phyloP scores from a whole-genome alignment of 2,797 vertebrate species.

The Nothura maculosa region DNA sequence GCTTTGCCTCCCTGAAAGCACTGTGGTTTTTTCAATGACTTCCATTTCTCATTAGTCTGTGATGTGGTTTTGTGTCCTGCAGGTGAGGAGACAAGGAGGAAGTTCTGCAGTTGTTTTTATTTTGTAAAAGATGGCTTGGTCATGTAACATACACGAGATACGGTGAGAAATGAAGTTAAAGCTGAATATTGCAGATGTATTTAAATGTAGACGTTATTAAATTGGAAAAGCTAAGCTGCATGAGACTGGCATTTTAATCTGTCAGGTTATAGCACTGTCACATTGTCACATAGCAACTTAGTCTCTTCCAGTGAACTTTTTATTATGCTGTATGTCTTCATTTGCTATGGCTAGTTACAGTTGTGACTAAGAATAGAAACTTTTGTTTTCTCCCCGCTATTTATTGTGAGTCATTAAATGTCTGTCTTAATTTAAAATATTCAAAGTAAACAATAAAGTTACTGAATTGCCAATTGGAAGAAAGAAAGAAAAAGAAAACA shows the following conservation, averaged over 20 bases:
- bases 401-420: not conserved
- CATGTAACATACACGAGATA: not conserved
- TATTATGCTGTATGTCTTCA: not conserved
- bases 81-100: conserved; percentile 57
- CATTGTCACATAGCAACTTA: not conserved
- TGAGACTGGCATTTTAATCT: not conserved
- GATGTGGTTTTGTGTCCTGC: conserved; percentile 44
- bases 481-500: not conserved
- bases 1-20: conserved; percentile 40
- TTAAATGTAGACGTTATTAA: not conserved
- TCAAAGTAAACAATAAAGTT: not conserved
- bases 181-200: not conserved
- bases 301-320: not conserved
- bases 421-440: not conserved
- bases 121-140: not conserved
- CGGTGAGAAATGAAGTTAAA: not conserved
- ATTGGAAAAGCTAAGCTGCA: not conserved
- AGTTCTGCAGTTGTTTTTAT: not conserved
- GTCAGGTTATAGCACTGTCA: not conserved
- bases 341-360: not conserved
- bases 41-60: conserved; percentile 40
- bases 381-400: not conserved
- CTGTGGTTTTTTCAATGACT: conserved; percentile 59
- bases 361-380: not conserved
- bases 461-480: not conserved